Conservation (phyloP, 2,797 vertebrate genomes). For the Darevskia nairensis region DNA sequence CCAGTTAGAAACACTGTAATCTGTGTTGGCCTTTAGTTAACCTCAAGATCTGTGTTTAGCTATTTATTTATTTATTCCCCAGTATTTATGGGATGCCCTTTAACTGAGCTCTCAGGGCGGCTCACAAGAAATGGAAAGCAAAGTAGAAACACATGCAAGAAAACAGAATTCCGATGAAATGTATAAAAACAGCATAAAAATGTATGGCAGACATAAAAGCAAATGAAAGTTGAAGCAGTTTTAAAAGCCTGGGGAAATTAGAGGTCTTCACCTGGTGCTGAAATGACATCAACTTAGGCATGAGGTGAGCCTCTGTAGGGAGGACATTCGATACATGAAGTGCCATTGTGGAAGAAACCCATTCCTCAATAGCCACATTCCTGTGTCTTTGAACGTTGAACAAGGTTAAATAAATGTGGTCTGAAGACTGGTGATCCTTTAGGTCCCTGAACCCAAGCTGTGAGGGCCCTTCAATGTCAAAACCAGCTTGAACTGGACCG, state of each 20-base stretch:
- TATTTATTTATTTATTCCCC: background rate
- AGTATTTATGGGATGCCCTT: background rate
- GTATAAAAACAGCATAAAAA: background rate
- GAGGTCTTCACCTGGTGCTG: background rate
- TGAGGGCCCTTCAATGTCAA: background rate
- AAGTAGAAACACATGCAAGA: too few species aligned
- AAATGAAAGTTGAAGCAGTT: background rate
- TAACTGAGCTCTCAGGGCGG: background rate
- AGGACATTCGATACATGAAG: background rate
- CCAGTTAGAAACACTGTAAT: background rate
- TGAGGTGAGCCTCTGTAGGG: background rate
- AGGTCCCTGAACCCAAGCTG: background rate
- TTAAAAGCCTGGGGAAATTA: background rate
- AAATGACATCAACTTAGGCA: background rate
- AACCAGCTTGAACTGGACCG: background rate
- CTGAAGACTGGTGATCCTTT: background rate
- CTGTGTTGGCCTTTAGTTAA: background rate
- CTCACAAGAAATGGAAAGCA: background rate
- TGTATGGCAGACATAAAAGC: background rate
- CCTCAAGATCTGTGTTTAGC: background rate
- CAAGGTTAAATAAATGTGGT: background rate
- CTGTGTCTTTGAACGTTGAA: too few species aligned
- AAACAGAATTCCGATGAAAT: background rate
- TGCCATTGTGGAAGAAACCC: background rate
- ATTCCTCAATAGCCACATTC: background rate